Conservation (phyloP, 2,888 invertebrate species). For the Timema podura region DNA sequence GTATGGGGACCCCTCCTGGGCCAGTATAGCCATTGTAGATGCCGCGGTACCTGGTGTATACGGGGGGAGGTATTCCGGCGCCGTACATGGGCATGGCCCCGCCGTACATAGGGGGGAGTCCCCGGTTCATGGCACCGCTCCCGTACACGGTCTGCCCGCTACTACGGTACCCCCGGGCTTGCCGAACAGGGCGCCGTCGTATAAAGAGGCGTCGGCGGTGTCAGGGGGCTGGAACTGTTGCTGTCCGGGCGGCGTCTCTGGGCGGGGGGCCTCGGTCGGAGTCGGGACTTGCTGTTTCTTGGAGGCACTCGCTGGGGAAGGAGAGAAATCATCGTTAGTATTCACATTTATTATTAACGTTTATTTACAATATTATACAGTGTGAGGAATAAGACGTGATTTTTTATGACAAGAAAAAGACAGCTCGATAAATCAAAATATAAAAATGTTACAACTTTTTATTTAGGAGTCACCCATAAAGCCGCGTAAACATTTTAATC, state of each 20-base stretch:
- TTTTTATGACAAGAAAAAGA: too few relatives aligned
- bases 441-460: too few relatives aligned
- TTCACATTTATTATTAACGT: too few relatives aligned
- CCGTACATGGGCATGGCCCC: slow-evolving; percentile 22
- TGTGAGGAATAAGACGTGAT: too few relatives aligned
- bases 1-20: not conserved
- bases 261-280: not conserved
- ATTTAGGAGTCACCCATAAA: too few relatives aligned
- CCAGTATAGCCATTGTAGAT: slow-evolving; percentile 15
- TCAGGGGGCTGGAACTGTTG: slow-evolving; percentile 7
- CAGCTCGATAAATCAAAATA: too few relatives aligned
- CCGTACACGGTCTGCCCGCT: slow-evolving; percentile 18
- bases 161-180: not conserved
- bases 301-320: too few relatives aligned
- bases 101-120: slow-evolving; percentile 22
- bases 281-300: not conserved
- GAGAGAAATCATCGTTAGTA: too few relatives aligned
- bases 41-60: not conserved
- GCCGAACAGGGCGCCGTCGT: slow-evolving; percentile 15
- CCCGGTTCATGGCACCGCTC: slow-evolving; percentile 19
- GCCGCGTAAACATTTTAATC: too few relatives aligned
- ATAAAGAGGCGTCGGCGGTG: slow-evolving; percentile 4
- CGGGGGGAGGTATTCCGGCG: not conserved
- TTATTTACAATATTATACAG: too few relatives aligned
- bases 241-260: slow-evolving; percentile 1